Evolutionary conservation across 2,113 vertebrate genomes (phyloP).

Genomic region (Anhinga anhinga): DNA sequence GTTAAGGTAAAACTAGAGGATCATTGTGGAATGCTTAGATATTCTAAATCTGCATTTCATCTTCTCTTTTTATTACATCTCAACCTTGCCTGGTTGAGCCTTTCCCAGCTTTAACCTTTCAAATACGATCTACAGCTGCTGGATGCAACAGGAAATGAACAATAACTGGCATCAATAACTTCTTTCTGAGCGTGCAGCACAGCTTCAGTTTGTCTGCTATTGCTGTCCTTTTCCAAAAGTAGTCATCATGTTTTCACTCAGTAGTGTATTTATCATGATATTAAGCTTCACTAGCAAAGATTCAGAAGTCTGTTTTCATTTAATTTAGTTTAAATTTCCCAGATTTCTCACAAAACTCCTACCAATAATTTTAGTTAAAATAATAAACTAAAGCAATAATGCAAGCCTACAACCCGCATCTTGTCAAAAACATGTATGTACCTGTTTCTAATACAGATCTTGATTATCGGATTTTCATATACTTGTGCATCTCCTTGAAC

Average conservation of each 20-base stretch:
- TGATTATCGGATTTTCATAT: conserved; percentile 1
- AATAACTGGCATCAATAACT: neutral
- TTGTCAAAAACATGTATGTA: neutral
- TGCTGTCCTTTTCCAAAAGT: neutral
- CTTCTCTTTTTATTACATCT: neutral
- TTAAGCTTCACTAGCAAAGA: neutral
- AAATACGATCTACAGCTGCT: neutral
- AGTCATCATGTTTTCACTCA: neutral
- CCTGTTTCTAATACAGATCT: neutral
- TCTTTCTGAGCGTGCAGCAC: neutral
- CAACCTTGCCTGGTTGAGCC: neutral
- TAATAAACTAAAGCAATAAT: neutral
- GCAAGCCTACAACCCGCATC: neutral
- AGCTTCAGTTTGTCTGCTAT: neutral
- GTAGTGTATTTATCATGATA: neutral
- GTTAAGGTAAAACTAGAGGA: neutral
- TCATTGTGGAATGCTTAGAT: neutral
- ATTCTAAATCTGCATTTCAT: neutral
- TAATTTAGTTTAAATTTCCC: neutral
- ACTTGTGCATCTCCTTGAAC: neutral
- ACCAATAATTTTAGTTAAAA: neutral
- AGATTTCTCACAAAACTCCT: neutral
- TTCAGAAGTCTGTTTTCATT: neutral
- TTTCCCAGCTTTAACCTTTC: neutral
- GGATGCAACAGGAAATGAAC: conserved; percentile 7